Evolutionary conservation across 2,113 vertebrate genomes (phyloP), one percentile per base, ranked within the genome.

Genomic region (Merops nubicus): DNA sequence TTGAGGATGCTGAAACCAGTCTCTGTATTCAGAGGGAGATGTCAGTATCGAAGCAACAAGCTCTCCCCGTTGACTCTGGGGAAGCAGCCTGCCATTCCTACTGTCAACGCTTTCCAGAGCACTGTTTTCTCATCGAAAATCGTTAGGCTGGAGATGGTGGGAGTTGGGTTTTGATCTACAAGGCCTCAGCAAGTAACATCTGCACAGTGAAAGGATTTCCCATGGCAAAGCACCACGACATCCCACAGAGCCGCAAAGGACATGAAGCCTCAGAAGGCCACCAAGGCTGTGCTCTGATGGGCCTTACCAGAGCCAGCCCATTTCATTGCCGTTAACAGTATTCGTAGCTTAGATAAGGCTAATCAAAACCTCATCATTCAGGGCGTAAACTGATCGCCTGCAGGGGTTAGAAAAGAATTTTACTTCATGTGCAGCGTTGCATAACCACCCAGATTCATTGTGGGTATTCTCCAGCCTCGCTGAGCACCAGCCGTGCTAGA

Each of bases 321-420:
- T 90, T 93, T 45, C 70, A 67, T 12, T 1, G 54, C 87, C 26
- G 6, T 34, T 78, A 91, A 26, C 83, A 89, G 83, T 93, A 95
- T 94, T 79, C 82, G 89, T 59, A 95, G 54, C 33, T 85, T 54
- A 95, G 96, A 97, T 96, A 97, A 97, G 91, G 72, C 78, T 59
- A 96, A 97, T 97, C 94, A 97, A 96, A 97, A 91, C 83, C 94
- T 80, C 93, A 93, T 95, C 70, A 97, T 97, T 97, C 90, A 86
- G 86, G 95, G 95, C 42, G 91, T 81, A 96, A 96, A 95, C 81
- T 84, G 96, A 93, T 97, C 21, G 86, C 96, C 97, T 93, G 91
- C 70, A 95, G 94, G 95, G 81, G 67, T 96, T 93, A 96, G 85
- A 92, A 96, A 84, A 56, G 72, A 93, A 96, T 91, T 96, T 85